These are phyloP conservation scores for Pheosia tremula DNA, from an alignment of 2,888 invertebrate genomes.

Conservation along the genomic window DNA sequence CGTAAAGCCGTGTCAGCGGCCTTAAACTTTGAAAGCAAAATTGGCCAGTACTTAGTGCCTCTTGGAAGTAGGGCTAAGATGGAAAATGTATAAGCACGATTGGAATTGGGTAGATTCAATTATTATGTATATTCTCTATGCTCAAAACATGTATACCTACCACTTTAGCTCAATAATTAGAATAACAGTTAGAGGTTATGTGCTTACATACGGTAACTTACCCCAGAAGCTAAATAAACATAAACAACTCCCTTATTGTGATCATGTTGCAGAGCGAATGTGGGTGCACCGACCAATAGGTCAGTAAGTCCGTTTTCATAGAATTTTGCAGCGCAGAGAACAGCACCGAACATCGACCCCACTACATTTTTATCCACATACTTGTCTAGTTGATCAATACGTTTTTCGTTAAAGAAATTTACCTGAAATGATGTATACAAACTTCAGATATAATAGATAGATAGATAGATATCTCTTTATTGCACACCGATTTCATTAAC, in stretches of 20 bases:
- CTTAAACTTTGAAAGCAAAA: no score
- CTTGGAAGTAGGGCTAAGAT: no score
- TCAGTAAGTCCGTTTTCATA: conserved; percentile 68
- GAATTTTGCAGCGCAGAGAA: conserved; percentile 74
- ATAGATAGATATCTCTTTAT: no score
- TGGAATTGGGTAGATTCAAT: no score
- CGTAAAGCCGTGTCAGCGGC: no score
- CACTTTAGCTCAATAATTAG: no score
- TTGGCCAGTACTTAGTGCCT: no score
- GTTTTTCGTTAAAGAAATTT: conserved; percentile 23
- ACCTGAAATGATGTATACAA: conserved; percentile 28
- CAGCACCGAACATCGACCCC: conserved; percentile 86
- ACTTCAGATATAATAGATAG: no score
- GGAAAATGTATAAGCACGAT: no score
- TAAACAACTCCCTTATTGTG: conserved; percentile 84
- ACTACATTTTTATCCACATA: conserved; percentile 36
- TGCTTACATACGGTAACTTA: conserved; percentile 14
- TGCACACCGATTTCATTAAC: no score
- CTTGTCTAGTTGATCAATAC: neutral
- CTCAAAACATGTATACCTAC: no score
- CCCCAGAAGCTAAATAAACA: conserved; percentile 58
- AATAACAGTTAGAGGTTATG: neutral
- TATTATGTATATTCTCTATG: no score
- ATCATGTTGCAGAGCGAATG: conserved; percentile 38
- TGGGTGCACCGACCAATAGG: conserved; percentile 86